A percentile compares a stretch with the other conserved stretches of the same genome.
Conservation (phyloP, 2,797 vertebrate species). For the Macropus fuliginosus region DNA sequence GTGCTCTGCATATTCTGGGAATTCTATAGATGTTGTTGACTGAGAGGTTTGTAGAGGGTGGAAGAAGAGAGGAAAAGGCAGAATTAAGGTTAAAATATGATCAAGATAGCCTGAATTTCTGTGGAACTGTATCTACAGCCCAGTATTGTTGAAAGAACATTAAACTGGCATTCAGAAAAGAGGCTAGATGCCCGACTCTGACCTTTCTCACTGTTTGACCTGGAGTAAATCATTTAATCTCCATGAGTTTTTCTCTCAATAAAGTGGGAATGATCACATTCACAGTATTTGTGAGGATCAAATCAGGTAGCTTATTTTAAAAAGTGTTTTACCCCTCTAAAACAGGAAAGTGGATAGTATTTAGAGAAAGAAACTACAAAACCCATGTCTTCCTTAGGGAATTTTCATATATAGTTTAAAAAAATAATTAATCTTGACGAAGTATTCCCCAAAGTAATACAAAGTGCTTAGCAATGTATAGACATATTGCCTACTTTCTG, state of each 20-base stretch:
- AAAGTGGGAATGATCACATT: background rate
- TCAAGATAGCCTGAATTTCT: background rate
- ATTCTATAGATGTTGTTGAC: background rate
- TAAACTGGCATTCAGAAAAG: background rate
- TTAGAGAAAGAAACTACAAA: background rate
- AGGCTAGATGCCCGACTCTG: background rate
- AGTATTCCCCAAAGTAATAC: background rate
- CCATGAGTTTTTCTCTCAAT: background rate
- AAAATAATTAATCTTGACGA: background rate
- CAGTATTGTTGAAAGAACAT: background rate
- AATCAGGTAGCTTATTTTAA: background rate
- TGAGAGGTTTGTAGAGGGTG: background rate
- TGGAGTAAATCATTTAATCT: background rate
- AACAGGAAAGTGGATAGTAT: background rate
- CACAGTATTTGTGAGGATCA: background rate
- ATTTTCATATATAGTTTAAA: background rate
- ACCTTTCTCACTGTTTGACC: background rate
- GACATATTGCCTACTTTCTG: background rate
- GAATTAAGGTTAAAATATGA: background rate
- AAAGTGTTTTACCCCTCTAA: background rate
- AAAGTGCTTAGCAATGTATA: background rate
- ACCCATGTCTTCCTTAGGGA: background rate
- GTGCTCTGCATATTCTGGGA: background rate
- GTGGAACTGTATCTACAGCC: background rate
- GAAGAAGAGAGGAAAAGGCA: background rate